Percentiles rank a stretch among this genome's conserved stretches.
phyloP scores from a whole-genome alignment of 2,888 invertebrate species.

The Agapetus fuscipes region DNA sequence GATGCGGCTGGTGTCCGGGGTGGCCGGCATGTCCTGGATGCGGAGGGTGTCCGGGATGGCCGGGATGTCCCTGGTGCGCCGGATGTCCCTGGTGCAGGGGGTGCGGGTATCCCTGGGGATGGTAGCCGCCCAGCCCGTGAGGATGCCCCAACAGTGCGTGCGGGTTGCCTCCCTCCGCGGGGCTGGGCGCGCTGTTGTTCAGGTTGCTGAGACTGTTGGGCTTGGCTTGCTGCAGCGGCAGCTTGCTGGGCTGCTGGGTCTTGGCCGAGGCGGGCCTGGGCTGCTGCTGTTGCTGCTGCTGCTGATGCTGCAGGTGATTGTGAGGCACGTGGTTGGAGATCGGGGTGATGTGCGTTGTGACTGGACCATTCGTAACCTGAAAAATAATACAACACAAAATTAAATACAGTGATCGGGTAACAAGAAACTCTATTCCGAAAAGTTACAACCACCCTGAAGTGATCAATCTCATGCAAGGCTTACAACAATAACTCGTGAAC shows the following conservation, averaged over 20 bases:
- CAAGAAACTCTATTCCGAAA: background rate
- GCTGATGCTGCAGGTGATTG: conserved; percentile 21
- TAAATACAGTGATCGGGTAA: background rate
- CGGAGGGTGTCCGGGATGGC: conserved; percentile 13
- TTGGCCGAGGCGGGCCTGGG: conserved; percentile 37
- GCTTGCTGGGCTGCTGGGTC: conserved; percentile 34
- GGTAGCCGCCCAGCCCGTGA: conserved; percentile 40
- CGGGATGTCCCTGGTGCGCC: conserved; percentile 27
- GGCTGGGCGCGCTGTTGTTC: conserved; percentile 13
- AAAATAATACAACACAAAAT: conserved; percentile 19
- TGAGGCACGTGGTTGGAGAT: conserved; percentile 24
- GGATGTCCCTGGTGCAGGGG: conserved; percentile 26
- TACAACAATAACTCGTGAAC: too few species aligned
- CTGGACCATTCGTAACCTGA: conserved; percentile 29
- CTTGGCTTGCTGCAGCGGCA: conserved; percentile 33
- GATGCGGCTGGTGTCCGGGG: conserved; percentile 24
- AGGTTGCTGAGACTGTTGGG: conserved; percentile 35
- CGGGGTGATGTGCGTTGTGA: conserved; percentile 28
- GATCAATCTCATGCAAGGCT: too few species aligned
- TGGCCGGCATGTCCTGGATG: conserved; percentile 23
- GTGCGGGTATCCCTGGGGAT: conserved; percentile 48
- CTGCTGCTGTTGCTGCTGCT: too few species aligned
- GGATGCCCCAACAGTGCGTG: conserved; percentile 31
- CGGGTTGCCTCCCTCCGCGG: conserved; percentile 39
- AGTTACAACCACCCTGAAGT: background rate